These are phyloP conservation scores for Acanthurus leucopareius DNA, from an alignment of 2,797 vertebrate genomes.

Conservation along the genomic window DNA sequence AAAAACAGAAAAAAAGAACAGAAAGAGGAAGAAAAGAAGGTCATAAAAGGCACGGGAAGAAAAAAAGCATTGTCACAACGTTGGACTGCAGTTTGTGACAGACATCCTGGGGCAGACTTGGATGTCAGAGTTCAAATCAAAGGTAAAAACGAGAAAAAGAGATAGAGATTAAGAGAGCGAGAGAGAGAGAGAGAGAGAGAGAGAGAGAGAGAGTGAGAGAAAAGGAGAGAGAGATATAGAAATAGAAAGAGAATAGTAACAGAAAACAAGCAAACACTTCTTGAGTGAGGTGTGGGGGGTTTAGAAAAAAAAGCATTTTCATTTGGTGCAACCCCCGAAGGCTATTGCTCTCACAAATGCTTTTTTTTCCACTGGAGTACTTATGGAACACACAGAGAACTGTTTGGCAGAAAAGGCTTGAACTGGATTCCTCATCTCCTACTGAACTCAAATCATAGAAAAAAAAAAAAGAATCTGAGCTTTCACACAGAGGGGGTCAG, in stretches of 20 bases:
- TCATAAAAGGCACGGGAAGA: constrained; percentile 88
- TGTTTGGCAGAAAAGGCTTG: constrained; percentile 87
- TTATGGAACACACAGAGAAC: constrained; percentile 90
- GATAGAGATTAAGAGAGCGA: constrained; percentile 67
- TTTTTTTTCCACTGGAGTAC: constrained; percentile 88
- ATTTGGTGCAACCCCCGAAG: constrained; percentile 87
- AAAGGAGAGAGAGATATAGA: constrained; percentile 48
- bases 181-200: constrained; percentile 34
- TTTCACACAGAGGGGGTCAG: constrained; percentile 40
- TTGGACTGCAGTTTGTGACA: constrained; percentile 93
- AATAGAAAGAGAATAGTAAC: constrained; percentile 72
- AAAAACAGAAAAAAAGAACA: constrained; percentile 91
- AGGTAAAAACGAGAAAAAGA: constrained; percentile 72
- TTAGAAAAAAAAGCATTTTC: constrained; percentile 89
- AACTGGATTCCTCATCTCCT: constrained; percentile 56
- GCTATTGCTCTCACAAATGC: constrained; percentile 90
- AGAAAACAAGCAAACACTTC: constrained; percentile 88
- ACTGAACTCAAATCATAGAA: constrained; percentile 50
- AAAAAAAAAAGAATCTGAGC: constrained; percentile 24
- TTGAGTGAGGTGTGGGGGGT: constrained; percentile 86
- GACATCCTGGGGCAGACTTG: constrained; percentile 90
- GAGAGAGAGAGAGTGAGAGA: constrained; percentile 67
- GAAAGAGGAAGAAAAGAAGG: constrained; percentile 88
- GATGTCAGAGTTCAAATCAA: constrained; percentile 90
- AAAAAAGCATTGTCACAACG: constrained; percentile 92